Evolutionary conservation across 2,797 vertebrate species (phyloP), one percentile per base, ranked within the genome.

Genomic region (Liasis olivaceus): DNA sequence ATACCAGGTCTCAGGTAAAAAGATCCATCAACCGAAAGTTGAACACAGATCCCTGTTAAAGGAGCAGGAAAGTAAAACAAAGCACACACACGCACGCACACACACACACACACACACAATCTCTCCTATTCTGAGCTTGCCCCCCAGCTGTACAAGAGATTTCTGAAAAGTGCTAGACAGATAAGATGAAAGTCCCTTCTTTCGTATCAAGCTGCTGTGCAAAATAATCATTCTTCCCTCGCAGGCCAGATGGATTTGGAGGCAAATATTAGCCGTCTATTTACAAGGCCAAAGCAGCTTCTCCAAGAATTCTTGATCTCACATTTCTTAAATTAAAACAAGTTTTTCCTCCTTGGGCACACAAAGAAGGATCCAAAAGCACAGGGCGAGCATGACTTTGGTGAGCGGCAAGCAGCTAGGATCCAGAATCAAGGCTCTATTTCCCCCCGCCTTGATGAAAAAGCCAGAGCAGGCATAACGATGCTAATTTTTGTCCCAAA

Each of bases 161-260:
- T 81, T 81, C 36, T 47, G 42, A 24, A 81, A 81, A 86, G 62
- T 63, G 87, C n/a, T 91, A 91, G 69, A 90, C 89, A 59, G 94
- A 91, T 91, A 69, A 59, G 94, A 91, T 91, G 66, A 91, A 91
- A 81, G 36, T 51, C 87, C 62, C 92, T 93, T 64, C 89, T 86
- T 90, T 94, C 89, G 88, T 54, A 26, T 94, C 62, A 92, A 96
- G 90, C 36, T 91, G 91, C 93, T 42, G 5, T 92, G 91, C 93
- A 93, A 14, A 69, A 31, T 92, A 54, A 91, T 77, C 86, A 24
- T 88, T 89, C 31, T 88, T 88, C 60, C 93, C 90, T 84, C 42
- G 85, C 94, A 94, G 92, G 93, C 90, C 86, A 93, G 15, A 91
- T 17, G 58, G 17, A 2, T 31, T 51, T 51, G 8, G 59, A 90